phyloP scores from a whole-genome alignment of 1,140 invertebrate genomes.

The Odontomachus brunneus region DNA sequence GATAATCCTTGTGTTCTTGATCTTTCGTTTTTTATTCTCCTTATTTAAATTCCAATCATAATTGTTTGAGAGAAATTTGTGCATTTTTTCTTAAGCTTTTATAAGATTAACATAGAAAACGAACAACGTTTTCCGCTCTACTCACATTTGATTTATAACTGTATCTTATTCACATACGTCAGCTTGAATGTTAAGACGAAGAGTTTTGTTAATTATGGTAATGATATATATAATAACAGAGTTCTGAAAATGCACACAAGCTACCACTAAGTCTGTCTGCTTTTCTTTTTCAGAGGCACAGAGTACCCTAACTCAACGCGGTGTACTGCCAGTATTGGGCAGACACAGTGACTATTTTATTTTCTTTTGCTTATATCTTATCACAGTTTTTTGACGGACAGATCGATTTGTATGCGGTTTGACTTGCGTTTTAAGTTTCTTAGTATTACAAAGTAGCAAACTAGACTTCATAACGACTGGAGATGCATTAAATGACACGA shows the following conservation, averaged over 20 bases:
- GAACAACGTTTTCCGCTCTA: conserved; percentile 12
- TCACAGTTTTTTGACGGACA: conserved; percentile 43
- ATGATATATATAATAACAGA: conserved; percentile 64
- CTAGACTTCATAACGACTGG: background rate
- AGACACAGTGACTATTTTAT: conserved; percentile 81
- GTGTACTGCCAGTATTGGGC: conserved; percentile 82
- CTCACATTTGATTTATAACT: conserved; percentile 8
- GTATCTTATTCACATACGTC: conserved; percentile 1
- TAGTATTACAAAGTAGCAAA: conserved; percentile 17
- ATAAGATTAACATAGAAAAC: conserved; percentile 20
- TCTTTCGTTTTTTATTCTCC: conserved; percentile 27
- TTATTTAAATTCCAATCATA: background rate
- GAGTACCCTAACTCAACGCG: conserved; percentile 79
- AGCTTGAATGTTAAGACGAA: conserved; percentile 30
- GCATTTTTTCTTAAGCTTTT: conserved; percentile 47
- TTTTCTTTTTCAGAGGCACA: conserved; percentile 84
- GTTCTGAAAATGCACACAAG: conserved; percentile 76
- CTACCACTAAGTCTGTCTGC: conserved; percentile 82
- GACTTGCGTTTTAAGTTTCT: conserved; percentile 22
- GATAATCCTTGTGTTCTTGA: background rate
- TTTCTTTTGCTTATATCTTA: conserved; percentile 66
- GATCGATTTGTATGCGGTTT: conserved; percentile 17
- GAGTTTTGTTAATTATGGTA: conserved; percentile 41
- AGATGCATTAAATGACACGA: background rate
- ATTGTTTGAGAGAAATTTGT: conserved; percentile 42